These are phyloP conservation scores for Erpetoichthys calabaricus DNA, from an alignment of 2,797 vertebrate genomes.

Conservation along the genomic window DNA sequence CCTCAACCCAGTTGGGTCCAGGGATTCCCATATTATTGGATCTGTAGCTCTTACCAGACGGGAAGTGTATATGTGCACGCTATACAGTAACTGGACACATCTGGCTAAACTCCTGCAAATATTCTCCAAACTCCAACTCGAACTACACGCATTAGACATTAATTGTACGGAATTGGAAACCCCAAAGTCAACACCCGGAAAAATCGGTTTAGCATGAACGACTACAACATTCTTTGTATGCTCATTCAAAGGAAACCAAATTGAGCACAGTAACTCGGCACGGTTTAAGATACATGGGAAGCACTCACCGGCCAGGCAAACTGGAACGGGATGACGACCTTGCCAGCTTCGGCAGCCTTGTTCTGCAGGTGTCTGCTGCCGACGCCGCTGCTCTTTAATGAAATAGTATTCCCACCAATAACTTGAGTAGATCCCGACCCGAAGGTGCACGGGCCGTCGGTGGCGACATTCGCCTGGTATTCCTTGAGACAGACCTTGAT, in stretches of 20 bases:
- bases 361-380: constrained; percentile 41
- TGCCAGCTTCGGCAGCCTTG: constrained; percentile 51
- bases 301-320: constrained; percentile 87
- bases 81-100: no score
- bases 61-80: no score
- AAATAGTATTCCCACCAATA: constrained; percentile 84
- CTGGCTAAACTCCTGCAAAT: background rate
- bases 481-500: constrained; percentile 84
- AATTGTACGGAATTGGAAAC: no score
- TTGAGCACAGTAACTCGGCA: no score
- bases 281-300: no score
- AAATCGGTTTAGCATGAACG: no score
- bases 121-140: background rate
- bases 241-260: no score
- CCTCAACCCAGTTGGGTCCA: no score
- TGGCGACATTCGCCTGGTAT: constrained; percentile 75
- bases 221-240: no score
- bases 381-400: constrained; percentile 40
- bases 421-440: constrained; percentile 75
- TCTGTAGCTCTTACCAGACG: no score
- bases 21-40: no score
- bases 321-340: constrained; percentile 76
- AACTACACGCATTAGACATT: background rate
- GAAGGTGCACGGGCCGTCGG: constrained; percentile 66
- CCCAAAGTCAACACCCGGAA: no score